Base-by-base conservation (phyloP, 2,113 vertebrate genomes). In the Pseudorhombus dupliciocellatus region DNA sequence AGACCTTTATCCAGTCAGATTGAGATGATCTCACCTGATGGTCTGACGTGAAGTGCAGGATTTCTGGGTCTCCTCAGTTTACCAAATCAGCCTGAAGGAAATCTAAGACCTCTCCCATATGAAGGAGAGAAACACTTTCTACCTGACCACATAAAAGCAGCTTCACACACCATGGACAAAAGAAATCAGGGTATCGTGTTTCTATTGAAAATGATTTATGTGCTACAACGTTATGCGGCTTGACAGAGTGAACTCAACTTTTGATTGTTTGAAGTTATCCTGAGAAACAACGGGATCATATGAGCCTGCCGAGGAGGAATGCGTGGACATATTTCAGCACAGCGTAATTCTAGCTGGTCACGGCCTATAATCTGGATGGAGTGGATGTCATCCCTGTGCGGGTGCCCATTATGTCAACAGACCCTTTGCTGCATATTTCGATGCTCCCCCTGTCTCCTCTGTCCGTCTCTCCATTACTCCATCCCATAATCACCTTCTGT, bases 401-500 rank as follows among this genome's bases (percentile, higher is more conserved):
- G 77, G 85, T 62, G 70, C 70, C 76, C 68, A 72, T 66, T 80
- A 70, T 88, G 82, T 87, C 84, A 75, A 71, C 48, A 79, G 85
- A 88, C 79, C 56, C 68, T 61, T 53, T 77, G 88, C 89, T 85
- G 90, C 81, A 79, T 69, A 70, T 66, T 81, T 74, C 55, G 30
- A 80, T 80, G 80, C 67, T 56, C 66, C 78, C 63, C 68, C 67
- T 58, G 75, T 85, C 80, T 85, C 75, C 54, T 68, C 70, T 72
- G 66, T 81, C 84, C 63, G 70, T 83, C 80, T 67, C 86, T 52
- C 81, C 68, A 78, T 86, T 87, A 73, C 78, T 80, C 80, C 86
- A 87, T 87, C 83, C 75, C 84, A 84, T 90, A 90, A 91, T 90
- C 89, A 90, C 85, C 85, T 80, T 81, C 73, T 71, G 78, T 70